Conservation (phyloP, 2,113 vertebrate species). For the Sardina pilchardus region DNA sequence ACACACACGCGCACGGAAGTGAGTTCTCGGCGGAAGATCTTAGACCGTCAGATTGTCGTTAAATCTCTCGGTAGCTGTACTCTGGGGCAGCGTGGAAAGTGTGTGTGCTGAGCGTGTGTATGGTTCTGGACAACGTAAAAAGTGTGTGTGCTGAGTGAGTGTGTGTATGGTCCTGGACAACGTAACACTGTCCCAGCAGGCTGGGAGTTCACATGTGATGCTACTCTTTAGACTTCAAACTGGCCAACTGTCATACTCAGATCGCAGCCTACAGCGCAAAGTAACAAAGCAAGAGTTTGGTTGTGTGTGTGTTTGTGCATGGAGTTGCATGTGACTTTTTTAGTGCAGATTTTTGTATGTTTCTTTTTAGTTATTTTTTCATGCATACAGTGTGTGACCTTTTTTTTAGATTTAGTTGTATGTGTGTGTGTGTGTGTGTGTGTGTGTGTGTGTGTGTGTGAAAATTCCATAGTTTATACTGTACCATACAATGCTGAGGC, state of each 20-base stretch:
- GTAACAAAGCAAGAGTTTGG: neutral
- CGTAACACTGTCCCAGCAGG: too few relatives aligned
- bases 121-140: too few relatives aligned
- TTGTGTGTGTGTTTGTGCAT: constrained; percentile 60
- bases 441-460: neutral
- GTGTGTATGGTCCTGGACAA: neutral
- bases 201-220: neutral
- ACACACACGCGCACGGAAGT: neutral
- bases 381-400: neutral
- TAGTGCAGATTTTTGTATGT: neutral
- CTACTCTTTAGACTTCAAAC: neutral
- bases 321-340: constrained; percentile 29
- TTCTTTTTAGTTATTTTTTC: neutral
- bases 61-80: neutral
- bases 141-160: constrained; percentile 3
- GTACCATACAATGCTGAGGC: neutral
- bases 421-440: neutral
- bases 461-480: neutral
- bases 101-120: constrained; percentile 2
- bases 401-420: neutral
- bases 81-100: neutral
- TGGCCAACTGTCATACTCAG: neutral
- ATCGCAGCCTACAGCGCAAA: neutral
- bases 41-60: neutral
- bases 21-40: neutral